Conservation (phyloP, 2,113 vertebrate species). For the Micronycteris hirsuta region DNA sequence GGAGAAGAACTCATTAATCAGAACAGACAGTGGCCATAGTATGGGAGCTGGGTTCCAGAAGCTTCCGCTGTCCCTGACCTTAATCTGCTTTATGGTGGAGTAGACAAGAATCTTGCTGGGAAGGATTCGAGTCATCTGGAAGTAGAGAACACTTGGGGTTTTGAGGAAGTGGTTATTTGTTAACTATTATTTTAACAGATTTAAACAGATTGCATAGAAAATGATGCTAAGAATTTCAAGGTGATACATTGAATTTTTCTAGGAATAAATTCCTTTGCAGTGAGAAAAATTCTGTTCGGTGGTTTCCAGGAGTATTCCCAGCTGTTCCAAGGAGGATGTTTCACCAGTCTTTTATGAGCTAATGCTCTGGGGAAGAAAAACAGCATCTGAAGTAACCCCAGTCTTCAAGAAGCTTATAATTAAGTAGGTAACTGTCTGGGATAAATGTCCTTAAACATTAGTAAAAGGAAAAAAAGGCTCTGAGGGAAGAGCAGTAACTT, state of each 20-base stretch:
- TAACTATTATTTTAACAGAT: not conserved
- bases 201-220: not conserved
- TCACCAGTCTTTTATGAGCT: not conserved
- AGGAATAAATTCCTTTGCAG: not conserved
- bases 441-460: not conserved
- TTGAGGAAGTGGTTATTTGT: not conserved
- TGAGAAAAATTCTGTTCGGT: not conserved
- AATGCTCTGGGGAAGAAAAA: not conserved
- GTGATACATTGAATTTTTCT: not conserved
- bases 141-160: not conserved
- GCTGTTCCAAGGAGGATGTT: not conserved
- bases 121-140: not conserved
- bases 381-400: not conserved
- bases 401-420: not conserved
- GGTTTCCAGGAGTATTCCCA: not conserved
- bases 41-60: not conserved
- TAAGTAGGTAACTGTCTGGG: not conserved
- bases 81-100: not conserved
- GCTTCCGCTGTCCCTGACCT: not conserved
- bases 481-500: not conserved
- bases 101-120: not conserved
- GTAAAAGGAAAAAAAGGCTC: not conserved
- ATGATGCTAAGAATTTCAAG: not conserved
- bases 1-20: not conserved
- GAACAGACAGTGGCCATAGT: accelerated